Percentiles rank a stretch among this genome's conserved stretches.
Conservation (phyloP, 2,888 invertebrate species). For the Amphiduros pacificus region DNA sequence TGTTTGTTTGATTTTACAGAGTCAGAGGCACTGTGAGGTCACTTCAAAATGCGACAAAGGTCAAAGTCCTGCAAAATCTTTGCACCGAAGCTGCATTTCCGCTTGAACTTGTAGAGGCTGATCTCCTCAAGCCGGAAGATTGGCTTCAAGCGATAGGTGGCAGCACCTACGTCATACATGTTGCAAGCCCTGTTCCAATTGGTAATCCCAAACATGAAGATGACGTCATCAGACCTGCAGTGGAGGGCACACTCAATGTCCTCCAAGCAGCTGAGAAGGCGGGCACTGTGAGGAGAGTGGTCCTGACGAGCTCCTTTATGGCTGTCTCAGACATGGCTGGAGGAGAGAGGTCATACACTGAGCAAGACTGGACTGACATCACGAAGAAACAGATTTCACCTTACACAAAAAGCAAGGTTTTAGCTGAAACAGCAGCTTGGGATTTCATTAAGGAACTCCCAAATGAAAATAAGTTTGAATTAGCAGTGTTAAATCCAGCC, state of each 20-base stretch:
- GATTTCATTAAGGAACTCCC: conserved; percentile 62
- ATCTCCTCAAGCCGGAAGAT: neutral
- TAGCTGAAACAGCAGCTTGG: conserved; percentile 65
- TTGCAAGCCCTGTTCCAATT: conserved; percentile 60
- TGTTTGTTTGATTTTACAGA: no score
- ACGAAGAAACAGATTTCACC: conserved; percentile 33
- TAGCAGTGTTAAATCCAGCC: conserved; percentile 63
- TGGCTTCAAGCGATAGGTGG: conserved; percentile 53
- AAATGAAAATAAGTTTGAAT: conserved; percentile 52
- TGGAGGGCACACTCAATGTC: conserved; percentile 62
- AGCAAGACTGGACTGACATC: conserved; percentile 23
- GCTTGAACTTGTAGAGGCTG: conserved; percentile 9
- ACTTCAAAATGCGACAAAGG: conserved; percentile 24
- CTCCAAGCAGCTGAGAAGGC: conserved; percentile 60
- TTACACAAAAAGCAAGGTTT: conserved; percentile 62
- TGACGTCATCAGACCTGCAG: conserved; percentile 60
- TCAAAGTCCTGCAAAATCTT: conserved; percentile 49
- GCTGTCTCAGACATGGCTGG: conserved; percentile 44
- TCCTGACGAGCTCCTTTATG: conserved; percentile 63
- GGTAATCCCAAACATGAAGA: conserved; percentile 53
- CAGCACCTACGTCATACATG: conserved; percentile 60
- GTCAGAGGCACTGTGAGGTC: conserved; percentile 14
- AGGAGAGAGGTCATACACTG: conserved; percentile 4
- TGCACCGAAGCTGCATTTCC: no score
- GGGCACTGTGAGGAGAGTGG: conserved; percentile 62